Conservation (phyloP, 2,113 vertebrate species). For the Neolamprologus tretocephalus region DNA sequence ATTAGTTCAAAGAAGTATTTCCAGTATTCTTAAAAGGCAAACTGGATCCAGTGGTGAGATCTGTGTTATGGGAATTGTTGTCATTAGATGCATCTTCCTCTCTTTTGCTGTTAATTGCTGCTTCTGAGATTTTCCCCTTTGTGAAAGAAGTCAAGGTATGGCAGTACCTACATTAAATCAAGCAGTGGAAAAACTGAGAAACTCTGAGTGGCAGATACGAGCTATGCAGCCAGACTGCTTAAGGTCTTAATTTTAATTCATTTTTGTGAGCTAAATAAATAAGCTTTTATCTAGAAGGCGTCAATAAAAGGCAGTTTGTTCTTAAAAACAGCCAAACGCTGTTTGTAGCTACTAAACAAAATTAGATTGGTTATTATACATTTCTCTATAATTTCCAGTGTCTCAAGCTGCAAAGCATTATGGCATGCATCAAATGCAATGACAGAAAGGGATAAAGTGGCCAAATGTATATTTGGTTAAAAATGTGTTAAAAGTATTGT, state of each 20-base stretch:
- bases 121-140: not conserved
- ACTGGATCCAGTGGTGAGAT: not conserved
- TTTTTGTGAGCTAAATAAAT: slow-evolving; percentile 8
- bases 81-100: not conserved
- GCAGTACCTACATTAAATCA: not conserved
- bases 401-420: not conserved
- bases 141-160: not conserved
- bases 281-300: not conserved
- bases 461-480: not conserved
- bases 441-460: not conserved
- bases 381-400: not conserved
- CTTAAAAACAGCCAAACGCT: not conserved
- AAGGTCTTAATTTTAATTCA: not conserved
- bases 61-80: not conserved
- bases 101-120: not conserved
- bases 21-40: not conserved
- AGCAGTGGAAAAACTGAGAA: slow-evolving; percentile 21
- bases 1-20: not conserved
- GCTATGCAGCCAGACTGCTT: not conserved
- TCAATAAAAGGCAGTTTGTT: not conserved
- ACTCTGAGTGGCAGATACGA: not conserved
- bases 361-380: not conserved
- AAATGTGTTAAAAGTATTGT: not conserved
- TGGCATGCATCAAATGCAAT: not conserved
- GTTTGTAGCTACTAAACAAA: not conserved